Evolutionary conservation across 2,888 invertebrate genomes (phyloP), one percentile per base, ranked within the genome.

Genomic region (Erebia aethiops): DNA sequence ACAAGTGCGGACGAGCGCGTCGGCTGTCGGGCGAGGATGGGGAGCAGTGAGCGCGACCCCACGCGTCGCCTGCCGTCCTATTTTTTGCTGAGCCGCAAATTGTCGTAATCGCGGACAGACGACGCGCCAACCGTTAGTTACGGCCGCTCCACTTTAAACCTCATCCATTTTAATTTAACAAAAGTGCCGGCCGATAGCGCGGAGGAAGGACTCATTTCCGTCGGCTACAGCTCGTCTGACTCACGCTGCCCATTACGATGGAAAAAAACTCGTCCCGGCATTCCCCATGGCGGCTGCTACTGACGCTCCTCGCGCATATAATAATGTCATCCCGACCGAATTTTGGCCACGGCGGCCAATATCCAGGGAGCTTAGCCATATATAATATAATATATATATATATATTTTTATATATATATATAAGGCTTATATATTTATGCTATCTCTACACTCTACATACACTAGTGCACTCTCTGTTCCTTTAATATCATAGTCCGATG

Each of bases 81-180:
- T 88, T 88, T 88, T 81, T 80, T 83, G 81, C 81, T 79, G 81
- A 79, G 80, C 77, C 76, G 79, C 82, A 86, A 84, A 85, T 87
- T 83, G 86, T 79, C 82, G 82, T 87, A 85, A 88, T 86, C 84
- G 86, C 81, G 81, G 80, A 81, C 86, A 85, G 84, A 84, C 87
- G 86, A 80, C 87, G 82, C 86, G 84, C 84, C 89, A 90, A 90
- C 91, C 84, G 90, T 90, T 88, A 90, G 90, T 91, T 91, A 91
- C 86, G 87, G 86, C 85, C 87, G 89, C 87, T 87, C 92, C 92
- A 93, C 91, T 93, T 92, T 91, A 92, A 91, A 89, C 88, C 90
- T 92, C 92, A 91, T 93, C 91, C 90, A 92, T 93, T 92, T 89
- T 92, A 93, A 93, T 93, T 91, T 90, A 92, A 87, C 89, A 90